A percentile compares a stretch with the other conserved stretches of the same genome.
Conservation (phyloP, 2,797 vertebrate genomes). For the Dryobates pubescens region DNA sequence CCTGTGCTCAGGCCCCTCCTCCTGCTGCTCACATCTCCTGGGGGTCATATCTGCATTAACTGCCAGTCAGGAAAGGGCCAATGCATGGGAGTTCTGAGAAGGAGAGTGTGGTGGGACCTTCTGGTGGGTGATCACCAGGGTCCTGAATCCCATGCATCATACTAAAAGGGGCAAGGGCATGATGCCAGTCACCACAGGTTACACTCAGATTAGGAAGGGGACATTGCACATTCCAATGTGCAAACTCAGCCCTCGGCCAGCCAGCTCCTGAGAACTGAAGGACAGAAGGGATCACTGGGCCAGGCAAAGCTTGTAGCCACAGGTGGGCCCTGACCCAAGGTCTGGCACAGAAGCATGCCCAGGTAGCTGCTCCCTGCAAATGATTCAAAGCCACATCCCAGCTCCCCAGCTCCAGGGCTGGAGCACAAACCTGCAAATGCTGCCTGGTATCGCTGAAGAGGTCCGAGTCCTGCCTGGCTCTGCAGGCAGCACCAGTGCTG, state of each 20-base stretch:
- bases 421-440: neutral
- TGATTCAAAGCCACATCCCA: neutral
- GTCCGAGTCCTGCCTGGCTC: neutral
- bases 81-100: neutral
- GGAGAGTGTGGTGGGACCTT: neutral
- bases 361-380: neutral
- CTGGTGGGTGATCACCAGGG: neutral
- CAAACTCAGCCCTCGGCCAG: neutral
- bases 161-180: neutral
- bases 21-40: neutral
- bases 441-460: accelerated
- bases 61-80: neutral
- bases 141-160: neutral
- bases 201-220: neutral
- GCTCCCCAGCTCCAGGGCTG: neutral
- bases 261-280: neutral
- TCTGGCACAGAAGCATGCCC: accelerated
- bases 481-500: neutral
- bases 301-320: neutral
- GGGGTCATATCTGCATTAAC: neutral
- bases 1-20: neutral
- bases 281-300: neutral
- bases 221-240: neutral
- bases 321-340: no score
- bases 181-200: neutral